Base-by-base conservation (phyloP, 2,113 vertebrate species). In the Amphiprion ocellaris region DNA sequence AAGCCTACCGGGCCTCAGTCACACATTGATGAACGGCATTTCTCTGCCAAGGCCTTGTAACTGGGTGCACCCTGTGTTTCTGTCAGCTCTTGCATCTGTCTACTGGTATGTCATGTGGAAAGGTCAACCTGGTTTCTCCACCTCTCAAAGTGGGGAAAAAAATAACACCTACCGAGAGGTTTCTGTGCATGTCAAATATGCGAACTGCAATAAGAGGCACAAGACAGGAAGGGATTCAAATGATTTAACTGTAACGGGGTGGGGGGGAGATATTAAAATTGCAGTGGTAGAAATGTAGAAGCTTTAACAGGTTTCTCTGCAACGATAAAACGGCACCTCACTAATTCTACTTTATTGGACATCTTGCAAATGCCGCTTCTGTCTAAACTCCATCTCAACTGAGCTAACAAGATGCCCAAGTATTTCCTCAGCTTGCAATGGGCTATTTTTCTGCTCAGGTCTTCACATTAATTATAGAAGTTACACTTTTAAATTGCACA, bases 41-140 rank as follows among this genome's bases (percentile, higher is more conserved):
- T 72, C 73, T 65, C 75, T 68, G 70, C 79, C 64, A 19, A 74
- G 82, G 77, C 74, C 88, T 52, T 83, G 84, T 83, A 79, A 64
- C 83, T 26, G 74, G 58, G 23, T 56, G 81, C 65, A 66, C 69
- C 69, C 56, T 4, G 41, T 81, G 89, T 90, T 87, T 81, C 87
- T 90, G 90, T 90, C 89, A 53, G 69, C 74, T 89, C 83, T 28
- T 16, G 75, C 82, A 81, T 85, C 78, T 44, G 78, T 91, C 90
- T 86, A 77, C 74, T 60, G 65, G 67, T 66, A 80, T 79, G 90
- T 91, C 86, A 90, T 85, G 89, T 88, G 84, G 84, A 94, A 94
- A 93, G 92, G 90, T 93, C 92, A 92, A 85, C 33, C 50, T 74
- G 83, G 88, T 87, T 82, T 89, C 83, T 69, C 75, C 65, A 69